These are phyloP conservation scores for Synchiropus splendidus DNA, from an alignment of 2,113 vertebrate species.

Conservation along the genomic window DNA sequence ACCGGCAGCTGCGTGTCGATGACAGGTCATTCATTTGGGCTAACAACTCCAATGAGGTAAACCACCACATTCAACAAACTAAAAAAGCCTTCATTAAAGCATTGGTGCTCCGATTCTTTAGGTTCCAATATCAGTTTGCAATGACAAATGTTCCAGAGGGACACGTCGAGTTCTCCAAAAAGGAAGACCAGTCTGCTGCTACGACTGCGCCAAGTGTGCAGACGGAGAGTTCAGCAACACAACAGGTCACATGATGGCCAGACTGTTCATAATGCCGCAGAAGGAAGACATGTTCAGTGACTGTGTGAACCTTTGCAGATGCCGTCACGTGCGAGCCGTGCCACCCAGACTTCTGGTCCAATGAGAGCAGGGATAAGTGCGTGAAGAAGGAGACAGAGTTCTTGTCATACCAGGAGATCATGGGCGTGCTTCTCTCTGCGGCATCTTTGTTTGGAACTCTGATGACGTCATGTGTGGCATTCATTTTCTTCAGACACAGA, in stretches of 20 bases:
- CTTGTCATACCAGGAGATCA: constrained; percentile 49
- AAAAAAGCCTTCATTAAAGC: no score
- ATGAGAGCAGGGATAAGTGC: constrained; percentile 43
- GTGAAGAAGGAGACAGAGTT: constrained; percentile 51
- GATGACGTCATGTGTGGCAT: constrained; percentile 32
- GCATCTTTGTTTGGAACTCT: constrained; percentile 45
- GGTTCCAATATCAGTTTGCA: constrained; percentile 61
- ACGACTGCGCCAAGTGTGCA: constrained; percentile 59
- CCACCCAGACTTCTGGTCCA: constrained; percentile 57
- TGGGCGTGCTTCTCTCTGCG: constrained; percentile 49
- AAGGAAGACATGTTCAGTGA: neutral
- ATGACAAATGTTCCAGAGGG: constrained; percentile 51
- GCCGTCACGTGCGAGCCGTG: constrained; percentile 50
- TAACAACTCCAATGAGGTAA: constrained; percentile 38
- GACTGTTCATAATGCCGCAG: neutral
- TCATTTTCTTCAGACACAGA: constrained; percentile 55
- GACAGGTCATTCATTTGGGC: constrained; percentile 46
- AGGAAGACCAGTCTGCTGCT: constrained; percentile 63
- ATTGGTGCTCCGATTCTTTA: no score
- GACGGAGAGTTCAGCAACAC: constrained; percentile 61
- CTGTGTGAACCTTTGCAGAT: constrained; percentile 35
- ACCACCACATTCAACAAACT: neutral
- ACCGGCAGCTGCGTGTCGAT: constrained; percentile 39
- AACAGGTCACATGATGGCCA: constrained; percentile 27
- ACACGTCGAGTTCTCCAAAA: constrained; percentile 60